Evolutionary conservation across 2,888 invertebrate species (phyloP), one percentile per base, ranked within the genome.

Genomic region (Heliconius cydno): DNA sequence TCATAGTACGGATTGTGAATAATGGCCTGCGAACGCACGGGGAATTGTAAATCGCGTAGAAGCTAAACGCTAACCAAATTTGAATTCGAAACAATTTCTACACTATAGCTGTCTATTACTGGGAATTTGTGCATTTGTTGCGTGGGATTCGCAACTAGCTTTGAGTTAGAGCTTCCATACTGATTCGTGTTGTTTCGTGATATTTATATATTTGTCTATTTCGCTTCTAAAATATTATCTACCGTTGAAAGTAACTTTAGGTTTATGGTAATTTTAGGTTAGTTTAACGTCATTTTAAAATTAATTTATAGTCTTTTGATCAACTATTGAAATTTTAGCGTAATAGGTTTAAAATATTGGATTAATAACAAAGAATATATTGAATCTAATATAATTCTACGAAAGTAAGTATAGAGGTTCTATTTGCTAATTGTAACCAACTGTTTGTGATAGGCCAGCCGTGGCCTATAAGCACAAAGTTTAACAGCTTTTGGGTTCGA

Each of bases 1-100:
- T 89, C 88, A 88, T 86, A 85, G 85, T 85, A 88, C 87, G 88
- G 88, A 89, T 89, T 87, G 89, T 89, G 91, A 90, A 89, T 90
- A 90, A 91, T 91, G 87, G 85, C 87, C 86, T 86, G 85, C 74
- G 85, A 88, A 89, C 88, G 88, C 86, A 84, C 81, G 82, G 84
- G 85, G 88, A 89, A 91, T 91, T 76, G 76, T 65, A 75, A 79
- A 79, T 79, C 70, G 76, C 68, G 70, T 71, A 65, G 84, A 85
- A 86, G 86, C 84, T 84, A 82, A 80, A 81, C 79, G 81, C 79
- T 81, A 83, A 85, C 81, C 86, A 84, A 85, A 85, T 87, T 87
- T 84, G 83, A 86, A 82, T 83, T 80, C 52, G 66, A 73, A 78
- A 78, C 74, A 67, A 72, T 79, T 74, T 74, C 67, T 41, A 68